Evolutionary conservation across 2,113 vertebrate genomes (phyloP).

Genomic region (Tychaedon coryphoeus): DNA sequence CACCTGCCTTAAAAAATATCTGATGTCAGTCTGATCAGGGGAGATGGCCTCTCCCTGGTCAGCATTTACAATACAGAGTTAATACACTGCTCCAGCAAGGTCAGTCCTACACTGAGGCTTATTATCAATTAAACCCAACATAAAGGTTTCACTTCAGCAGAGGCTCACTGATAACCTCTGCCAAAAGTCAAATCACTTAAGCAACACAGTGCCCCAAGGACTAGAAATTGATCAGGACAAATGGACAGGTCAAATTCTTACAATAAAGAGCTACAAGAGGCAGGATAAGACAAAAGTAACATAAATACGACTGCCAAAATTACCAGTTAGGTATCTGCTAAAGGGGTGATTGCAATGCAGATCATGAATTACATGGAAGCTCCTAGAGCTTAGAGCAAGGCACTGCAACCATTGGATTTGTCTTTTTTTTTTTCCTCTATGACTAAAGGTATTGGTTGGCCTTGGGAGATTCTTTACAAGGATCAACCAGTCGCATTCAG

Average conservation of each 20-base stretch:
- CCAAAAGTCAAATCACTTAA: slow-evolving; percentile 34
- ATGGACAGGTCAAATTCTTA: background rate
- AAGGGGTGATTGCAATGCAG: background rate
- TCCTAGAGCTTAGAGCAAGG: background rate
- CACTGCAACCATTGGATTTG: background rate
- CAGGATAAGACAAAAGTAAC: background rate
- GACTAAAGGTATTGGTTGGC: background rate
- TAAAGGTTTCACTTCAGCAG: background rate
- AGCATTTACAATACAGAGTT: background rate
- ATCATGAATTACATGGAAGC: background rate
- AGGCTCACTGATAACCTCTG: slow-evolving; percentile 4
- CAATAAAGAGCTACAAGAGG: background rate
- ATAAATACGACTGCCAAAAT: background rate
- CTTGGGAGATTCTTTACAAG: background rate
- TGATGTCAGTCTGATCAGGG: background rate
- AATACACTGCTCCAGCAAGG: background rate
- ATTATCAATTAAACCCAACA: background rate
- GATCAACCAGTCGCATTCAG: background rate
- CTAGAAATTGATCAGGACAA: slow-evolving; percentile 11
- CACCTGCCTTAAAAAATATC: background rate
- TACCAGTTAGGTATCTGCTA: background rate
- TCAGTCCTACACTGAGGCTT: background rate
- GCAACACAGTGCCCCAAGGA: slow-evolving; percentile 9
- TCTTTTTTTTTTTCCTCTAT: background rate
- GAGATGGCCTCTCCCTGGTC: background rate